phyloP scores from a whole-genome alignment of 2,797 vertebrate species.

The Ambastaia sidthimunki region DNA sequence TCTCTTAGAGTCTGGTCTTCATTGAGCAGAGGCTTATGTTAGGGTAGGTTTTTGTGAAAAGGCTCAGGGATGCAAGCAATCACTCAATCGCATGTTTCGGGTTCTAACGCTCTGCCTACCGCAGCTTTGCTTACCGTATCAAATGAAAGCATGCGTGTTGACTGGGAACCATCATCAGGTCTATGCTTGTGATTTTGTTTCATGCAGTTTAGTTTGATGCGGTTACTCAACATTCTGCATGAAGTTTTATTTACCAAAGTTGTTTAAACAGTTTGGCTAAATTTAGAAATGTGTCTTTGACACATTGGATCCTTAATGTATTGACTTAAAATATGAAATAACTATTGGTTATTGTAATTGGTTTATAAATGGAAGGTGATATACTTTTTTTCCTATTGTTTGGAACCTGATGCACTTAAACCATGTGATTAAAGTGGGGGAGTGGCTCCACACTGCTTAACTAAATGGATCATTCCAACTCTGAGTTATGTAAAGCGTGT shows the following conservation, averaged over 20 bases:
- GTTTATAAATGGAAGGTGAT: background rate
- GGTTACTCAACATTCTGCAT: background rate
- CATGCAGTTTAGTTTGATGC: background rate
- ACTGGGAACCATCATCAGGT: constrained; percentile 22
- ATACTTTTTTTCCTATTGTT: background rate
- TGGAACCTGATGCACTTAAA: background rate
- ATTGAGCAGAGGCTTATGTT: constrained; percentile 59
- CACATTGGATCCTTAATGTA: background rate
- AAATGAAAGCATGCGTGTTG: constrained; percentile 30
- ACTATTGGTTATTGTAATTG: background rate
- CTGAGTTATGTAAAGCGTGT: no score
- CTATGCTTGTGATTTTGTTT: background rate
- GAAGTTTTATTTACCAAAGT: background rate
- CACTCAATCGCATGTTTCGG: constrained; percentile 70
- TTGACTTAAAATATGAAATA: background rate
- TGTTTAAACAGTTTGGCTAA: no score
- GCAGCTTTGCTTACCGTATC: constrained; percentile 29
- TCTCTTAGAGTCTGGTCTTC: constrained; percentile 70
- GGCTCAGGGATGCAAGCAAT: constrained; percentile 62
- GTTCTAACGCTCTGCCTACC: constrained; percentile 30
- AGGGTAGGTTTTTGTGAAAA: constrained; percentile 54
- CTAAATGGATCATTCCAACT: no score
- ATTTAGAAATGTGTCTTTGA: background rate
- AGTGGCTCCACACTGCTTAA: no score
- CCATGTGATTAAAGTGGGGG: no score